Conservation (phyloP, 2,113 vertebrate species). For the Ciconia stormi region DNA sequence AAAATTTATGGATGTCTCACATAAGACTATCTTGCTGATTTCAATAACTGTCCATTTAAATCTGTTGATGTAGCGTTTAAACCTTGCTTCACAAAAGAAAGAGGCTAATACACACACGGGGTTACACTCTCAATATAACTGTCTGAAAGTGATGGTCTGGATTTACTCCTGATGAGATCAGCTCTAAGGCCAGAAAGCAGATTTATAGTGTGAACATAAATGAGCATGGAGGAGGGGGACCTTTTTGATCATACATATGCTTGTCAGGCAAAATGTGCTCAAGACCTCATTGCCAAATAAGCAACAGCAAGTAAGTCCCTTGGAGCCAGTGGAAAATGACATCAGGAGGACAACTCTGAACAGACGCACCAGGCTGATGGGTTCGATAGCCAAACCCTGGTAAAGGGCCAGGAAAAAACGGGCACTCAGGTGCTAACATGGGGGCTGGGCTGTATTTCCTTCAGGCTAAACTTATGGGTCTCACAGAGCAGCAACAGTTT, state of each 20-base stretch:
- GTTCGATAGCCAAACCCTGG: background rate
- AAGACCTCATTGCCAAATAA: constrained; percentile 64
- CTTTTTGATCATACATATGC: constrained; percentile 75
- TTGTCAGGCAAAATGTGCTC: constrained; percentile 74
- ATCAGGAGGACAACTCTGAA: constrained; percentile 21
- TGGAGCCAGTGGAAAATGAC: constrained; percentile 25
- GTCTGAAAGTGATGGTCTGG: constrained; percentile 69
- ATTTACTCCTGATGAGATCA: constrained; percentile 77
- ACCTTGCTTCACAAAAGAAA: constrained; percentile 69
- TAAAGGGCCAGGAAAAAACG: background rate
- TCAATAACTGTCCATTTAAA: constrained; percentile 73
- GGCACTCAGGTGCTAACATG: background rate
- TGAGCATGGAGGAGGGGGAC: constrained; percentile 43
- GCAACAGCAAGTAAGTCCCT: constrained; percentile 15
- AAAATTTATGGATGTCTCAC: constrained; percentile 62
- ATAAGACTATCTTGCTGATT: constrained; percentile 70
- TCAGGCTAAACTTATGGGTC: background rate
- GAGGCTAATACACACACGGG: constrained; percentile 58
- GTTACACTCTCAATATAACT: constrained; percentile 76
- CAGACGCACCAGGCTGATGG: background rate
- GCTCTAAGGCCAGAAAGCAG: constrained; percentile 67
- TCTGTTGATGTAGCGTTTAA: constrained; percentile 70
- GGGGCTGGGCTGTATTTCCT: background rate
- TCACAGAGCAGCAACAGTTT: background rate
- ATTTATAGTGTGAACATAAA: constrained; percentile 75